Conservation (phyloP, 2,113 vertebrate species). For the Tetrao urogallus region DNA sequence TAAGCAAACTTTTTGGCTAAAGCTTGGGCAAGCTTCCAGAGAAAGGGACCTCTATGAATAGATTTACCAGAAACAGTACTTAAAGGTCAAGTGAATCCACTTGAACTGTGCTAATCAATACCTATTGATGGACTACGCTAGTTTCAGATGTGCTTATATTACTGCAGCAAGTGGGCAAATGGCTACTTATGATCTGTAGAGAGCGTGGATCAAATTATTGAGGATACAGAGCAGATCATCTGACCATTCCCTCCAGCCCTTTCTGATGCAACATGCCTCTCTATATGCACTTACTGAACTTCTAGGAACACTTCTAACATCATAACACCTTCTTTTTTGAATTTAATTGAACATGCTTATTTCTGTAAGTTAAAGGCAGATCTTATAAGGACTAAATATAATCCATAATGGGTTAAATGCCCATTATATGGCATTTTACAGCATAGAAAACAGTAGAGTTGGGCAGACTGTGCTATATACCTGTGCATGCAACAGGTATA, state of each 20-base stretch:
- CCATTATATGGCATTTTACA: slow-evolving; percentile 12
- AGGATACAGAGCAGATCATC: neutral
- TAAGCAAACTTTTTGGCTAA: neutral
- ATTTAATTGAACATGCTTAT: neutral
- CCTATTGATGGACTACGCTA: neutral
- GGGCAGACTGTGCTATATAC: neutral
- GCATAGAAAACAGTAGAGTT: neutral
- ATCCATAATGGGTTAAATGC: neutral
- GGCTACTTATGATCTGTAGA: neutral
- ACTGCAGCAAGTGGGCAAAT: fast-evolving
- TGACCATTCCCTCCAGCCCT: neutral
- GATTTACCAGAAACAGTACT: neutral
- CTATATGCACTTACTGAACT: too few relatives aligned
- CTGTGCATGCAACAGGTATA: neutral
- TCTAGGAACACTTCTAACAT: neutral
- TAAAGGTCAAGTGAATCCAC: neutral
- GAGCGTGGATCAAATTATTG: neutral
- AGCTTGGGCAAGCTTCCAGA: neutral
- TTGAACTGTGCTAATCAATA: neutral
- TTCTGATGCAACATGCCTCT: neutral
- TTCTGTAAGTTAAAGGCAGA: neutral
- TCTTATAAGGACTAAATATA: neutral
- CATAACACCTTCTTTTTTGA: neutral
- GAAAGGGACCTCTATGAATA: neutral
- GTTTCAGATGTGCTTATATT: neutral